Evolutionary conservation across 2,113 vertebrate species (phyloP).

Genomic region (Thalassarche chlororhynchos): DNA sequence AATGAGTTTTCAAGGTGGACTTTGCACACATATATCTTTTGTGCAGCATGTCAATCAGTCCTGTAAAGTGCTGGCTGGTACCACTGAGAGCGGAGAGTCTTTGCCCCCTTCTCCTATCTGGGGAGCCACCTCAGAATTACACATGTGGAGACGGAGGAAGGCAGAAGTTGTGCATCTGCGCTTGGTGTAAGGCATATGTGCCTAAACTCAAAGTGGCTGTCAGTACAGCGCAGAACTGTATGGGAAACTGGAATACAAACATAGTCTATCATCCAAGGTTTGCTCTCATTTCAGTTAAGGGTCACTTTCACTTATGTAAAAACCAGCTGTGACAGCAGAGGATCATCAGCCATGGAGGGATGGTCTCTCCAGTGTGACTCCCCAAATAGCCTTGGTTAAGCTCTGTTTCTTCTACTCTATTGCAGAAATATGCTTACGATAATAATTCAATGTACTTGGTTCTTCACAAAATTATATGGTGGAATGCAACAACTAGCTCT

Average conservation of each 20-base stretch:
- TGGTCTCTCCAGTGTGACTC: background rate
- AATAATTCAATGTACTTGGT: background rate
- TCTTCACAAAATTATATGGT: background rate
- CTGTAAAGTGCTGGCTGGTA: background rate
- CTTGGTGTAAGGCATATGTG: background rate
- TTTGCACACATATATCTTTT: background rate
- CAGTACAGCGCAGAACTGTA: background rate
- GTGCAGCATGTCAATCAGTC: background rate
- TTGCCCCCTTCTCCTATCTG: background rate
- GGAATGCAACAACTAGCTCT: background rate
- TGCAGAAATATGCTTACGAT: background rate
- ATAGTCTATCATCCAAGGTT: background rate
- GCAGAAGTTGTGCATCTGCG: background rate
- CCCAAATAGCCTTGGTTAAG: background rate
- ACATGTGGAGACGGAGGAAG: background rate
- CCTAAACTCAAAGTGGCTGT: background rate
- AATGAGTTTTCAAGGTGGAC: background rate
- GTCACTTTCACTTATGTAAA: background rate
- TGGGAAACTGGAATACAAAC: background rate
- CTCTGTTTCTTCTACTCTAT: background rate
- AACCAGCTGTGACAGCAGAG: background rate
- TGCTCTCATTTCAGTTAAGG: background rate
- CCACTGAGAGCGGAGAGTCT: background rate
- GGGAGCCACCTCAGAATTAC: background rate
- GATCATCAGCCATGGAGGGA: background rate